These are phyloP conservation scores for Nephrotoma appendiculata DNA, from an alignment of 2,888 invertebrate species.

Conservation along the genomic window DNA sequence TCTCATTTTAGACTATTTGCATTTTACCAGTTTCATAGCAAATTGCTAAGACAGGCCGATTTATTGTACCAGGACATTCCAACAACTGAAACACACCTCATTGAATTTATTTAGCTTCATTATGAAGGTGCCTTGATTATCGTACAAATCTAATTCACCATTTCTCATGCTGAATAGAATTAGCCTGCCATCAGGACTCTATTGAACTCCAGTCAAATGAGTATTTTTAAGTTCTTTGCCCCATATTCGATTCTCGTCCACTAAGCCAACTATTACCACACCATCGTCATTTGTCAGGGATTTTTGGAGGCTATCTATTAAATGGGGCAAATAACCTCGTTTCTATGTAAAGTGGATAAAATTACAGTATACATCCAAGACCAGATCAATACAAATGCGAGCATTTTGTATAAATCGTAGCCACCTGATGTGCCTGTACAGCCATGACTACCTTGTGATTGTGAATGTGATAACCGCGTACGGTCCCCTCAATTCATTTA, in stretches of 20 bases:
- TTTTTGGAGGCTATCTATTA: too few relatives aligned
- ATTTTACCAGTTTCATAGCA: slow-evolving; percentile 79
- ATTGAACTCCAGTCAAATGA: slow-evolving; percentile 73
- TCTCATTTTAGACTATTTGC: slow-evolving; percentile 79
- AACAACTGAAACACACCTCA: slow-evolving; percentile 47
- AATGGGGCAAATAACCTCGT: too few relatives aligned
- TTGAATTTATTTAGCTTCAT: slow-evolving; percentile 51
- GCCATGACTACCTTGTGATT: too few relatives aligned
- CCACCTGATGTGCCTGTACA: too few relatives aligned
- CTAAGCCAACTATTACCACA: slow-evolving; percentile 50
- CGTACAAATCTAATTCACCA: slow-evolving; percentile 90
- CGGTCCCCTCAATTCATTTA: too few relatives aligned
- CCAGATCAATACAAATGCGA: too few relatives aligned
- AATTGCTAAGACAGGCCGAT: slow-evolving; percentile 67
- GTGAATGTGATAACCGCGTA: too few relatives aligned
- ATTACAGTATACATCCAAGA: too few relatives aligned
- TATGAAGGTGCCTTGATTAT: slow-evolving; percentile 77
- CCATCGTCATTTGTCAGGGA: slow-evolving; percentile 99
- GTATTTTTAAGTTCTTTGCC: slow-evolving; percentile 89
- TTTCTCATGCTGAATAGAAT: slow-evolving; percentile 78
- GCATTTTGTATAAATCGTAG: too few relatives aligned
- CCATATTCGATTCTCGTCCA: slow-evolving; percentile 97
- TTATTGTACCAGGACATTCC: slow-evolving; percentile 83
- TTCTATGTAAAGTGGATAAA: too few relatives aligned
- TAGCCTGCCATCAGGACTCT: slow-evolving; percentile 90